Conservation (phyloP, 2,797 vertebrate genomes). For the Anguilla anguilla region DNA sequence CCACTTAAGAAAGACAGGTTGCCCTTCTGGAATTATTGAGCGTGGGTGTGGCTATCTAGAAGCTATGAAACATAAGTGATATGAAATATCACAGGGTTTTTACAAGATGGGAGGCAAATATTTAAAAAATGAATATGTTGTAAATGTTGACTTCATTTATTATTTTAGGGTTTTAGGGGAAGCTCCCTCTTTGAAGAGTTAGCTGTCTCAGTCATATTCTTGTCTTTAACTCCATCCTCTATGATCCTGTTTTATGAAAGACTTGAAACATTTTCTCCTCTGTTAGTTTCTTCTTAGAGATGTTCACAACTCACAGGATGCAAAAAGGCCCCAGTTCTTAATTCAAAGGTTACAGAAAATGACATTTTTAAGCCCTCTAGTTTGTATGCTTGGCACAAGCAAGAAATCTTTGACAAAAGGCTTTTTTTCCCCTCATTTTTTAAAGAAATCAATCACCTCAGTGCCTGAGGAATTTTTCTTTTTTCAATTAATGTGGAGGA, state of each 20-base stretch:
- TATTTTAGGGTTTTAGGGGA: too few species aligned
- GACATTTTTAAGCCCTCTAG: neutral
- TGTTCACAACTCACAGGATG: neutral
- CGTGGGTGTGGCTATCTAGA: too few species aligned
- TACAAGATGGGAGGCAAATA: too few species aligned
- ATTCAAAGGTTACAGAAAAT: slow-evolving; percentile 18
- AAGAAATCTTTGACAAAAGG: slow-evolving; percentile 15
- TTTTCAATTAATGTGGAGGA: slow-evolving; percentile 27
- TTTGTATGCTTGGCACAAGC: slow-evolving; percentile 20
- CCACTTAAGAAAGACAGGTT: too few species aligned
- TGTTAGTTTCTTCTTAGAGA: neutral
- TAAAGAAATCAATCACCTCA: slow-evolving; percentile 20
- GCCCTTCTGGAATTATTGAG: too few species aligned
- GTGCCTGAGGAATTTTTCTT: slow-evolving; percentile 6
- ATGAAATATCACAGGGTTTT: too few species aligned
- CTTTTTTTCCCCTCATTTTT: slow-evolving; percentile 12
- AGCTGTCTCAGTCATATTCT: neutral
- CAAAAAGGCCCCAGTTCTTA: neutral
- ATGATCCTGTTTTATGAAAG: neutral
- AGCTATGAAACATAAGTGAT: too few species aligned
- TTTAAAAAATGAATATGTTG: too few species aligned
- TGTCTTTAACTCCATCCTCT: neutral
- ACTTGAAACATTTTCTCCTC: neutral
- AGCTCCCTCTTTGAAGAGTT: neutral
- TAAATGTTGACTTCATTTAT: too few species aligned